Conservation (phyloP, 2,113 vertebrate species). For the Neolamprologus falcicula region DNA sequence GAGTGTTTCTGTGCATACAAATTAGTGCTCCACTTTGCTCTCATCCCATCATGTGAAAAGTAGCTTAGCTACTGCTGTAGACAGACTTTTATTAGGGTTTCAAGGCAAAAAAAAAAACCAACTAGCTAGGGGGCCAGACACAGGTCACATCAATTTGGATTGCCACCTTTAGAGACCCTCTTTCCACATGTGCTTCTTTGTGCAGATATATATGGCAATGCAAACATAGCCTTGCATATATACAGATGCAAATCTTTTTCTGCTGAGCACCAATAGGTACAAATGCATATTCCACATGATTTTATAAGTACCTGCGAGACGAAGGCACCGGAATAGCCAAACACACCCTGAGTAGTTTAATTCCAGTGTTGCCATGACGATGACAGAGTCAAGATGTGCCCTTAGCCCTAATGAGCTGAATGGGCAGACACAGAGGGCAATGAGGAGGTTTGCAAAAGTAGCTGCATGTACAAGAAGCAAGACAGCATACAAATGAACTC, state of each 20-base stretch:
- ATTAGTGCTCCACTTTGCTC: slow-evolving; percentile 14
- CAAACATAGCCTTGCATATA: background rate
- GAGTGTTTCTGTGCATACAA: slow-evolving; percentile 47
- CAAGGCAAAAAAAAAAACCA: background rate
- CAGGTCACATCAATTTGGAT: slow-evolving; percentile 14
- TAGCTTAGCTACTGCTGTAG: slow-evolving; percentile 10
- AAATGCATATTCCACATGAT: background rate
- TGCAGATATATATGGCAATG: background rate
- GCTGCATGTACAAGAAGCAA: background rate
- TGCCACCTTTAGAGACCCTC: background rate
- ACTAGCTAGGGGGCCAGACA: background rate
- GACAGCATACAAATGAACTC: background rate
- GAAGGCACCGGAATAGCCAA: background rate
- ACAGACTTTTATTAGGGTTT: slow-evolving; percentile 31
- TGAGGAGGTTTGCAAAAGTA: background rate
- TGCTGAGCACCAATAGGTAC: background rate
- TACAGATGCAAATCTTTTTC: background rate
- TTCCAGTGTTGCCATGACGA: slow-evolving; percentile 48
- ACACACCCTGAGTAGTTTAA: slow-evolving; percentile 5
- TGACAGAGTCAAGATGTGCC: slow-evolving; percentile 21
- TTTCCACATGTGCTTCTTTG: background rate
- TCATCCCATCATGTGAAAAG: slow-evolving; percentile 30
- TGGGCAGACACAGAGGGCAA: slow-evolving; percentile 4
- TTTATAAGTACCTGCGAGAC: background rate
- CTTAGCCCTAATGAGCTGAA: slow-evolving; percentile 42